These are phyloP conservation scores for Riparia riparia DNA, from an alignment of 2,113 vertebrate genomes.

Conservation along the genomic window DNA sequence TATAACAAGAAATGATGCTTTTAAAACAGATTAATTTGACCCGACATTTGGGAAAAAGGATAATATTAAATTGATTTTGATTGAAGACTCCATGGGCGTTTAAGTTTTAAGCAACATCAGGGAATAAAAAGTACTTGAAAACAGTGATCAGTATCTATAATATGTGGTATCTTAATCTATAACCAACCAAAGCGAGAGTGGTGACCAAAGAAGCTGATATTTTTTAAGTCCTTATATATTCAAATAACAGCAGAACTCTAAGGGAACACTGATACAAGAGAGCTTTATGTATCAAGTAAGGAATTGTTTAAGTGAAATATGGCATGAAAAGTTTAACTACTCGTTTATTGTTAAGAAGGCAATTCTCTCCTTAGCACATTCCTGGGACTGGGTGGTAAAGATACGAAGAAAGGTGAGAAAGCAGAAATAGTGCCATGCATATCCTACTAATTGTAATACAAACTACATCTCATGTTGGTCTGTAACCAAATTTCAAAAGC, in stretches of 20 bases:
- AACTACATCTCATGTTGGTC: background rate
- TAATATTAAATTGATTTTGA: background rate
- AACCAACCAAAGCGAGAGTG: background rate
- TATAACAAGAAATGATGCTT: background rate
- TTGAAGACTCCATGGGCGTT: background rate
- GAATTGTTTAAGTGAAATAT: background rate
- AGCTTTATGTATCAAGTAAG: background rate
- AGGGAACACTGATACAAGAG: background rate
- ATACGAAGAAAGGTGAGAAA: background rate
- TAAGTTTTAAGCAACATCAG: background rate
- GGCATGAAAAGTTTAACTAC: background rate
- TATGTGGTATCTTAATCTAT: background rate
- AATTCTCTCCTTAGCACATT: background rate
- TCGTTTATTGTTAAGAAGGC: background rate
- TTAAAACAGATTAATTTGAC: background rate
- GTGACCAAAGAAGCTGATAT: background rate
- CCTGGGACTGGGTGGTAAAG: background rate
- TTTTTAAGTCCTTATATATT: background rate
- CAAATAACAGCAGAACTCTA: background rate
- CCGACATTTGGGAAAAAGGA: background rate
- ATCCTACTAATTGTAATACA: background rate
- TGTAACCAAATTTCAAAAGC: background rate
- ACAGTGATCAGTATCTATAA: fast-evolving
- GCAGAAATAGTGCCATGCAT: background rate
- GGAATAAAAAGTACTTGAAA: background rate